Evolutionary conservation across 1,140 invertebrate genomes (phyloP).

Genomic region (Philotrypesis tridentata): DNA sequence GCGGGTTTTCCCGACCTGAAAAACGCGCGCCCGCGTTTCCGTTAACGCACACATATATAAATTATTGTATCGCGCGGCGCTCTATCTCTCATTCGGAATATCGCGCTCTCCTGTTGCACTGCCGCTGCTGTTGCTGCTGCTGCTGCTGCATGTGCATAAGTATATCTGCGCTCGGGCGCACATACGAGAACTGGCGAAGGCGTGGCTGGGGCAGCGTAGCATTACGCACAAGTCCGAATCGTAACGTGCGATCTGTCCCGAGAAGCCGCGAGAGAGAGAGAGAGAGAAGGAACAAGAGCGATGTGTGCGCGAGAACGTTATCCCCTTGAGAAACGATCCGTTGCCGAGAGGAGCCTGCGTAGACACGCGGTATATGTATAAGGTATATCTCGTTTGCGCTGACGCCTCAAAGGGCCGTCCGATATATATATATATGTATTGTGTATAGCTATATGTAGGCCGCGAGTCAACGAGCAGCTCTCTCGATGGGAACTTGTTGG

Average conservation of each 20-base stretch:
- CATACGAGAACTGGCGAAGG: neutral
- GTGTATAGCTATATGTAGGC: too few relatives aligned
- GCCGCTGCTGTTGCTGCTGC: too few relatives aligned
- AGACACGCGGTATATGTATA: too few relatives aligned
- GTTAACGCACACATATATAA: slow-evolving; percentile 31
- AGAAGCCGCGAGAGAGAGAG: neutral
- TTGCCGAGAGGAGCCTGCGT: neutral
- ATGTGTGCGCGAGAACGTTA: neutral
- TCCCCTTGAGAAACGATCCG: neutral
- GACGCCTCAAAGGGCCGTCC: neutral
- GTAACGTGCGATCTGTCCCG: slow-evolving; percentile 21
- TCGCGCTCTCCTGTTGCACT: neutral
- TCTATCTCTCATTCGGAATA: neutral
- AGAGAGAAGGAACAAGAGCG: neutral
- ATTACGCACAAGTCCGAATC: slow-evolving; percentile 22
- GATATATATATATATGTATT: too few relatives aligned
- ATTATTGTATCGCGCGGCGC: slow-evolving; percentile 19
- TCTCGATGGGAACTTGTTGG: too few relatives aligned
- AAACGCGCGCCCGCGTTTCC: slow-evolving; percentile 40
- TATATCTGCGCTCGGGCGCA: neutral
- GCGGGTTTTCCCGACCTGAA: slow-evolving; percentile 47
- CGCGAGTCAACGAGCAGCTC: too few relatives aligned
- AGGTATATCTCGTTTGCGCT: neutral
- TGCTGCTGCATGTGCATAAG: neutral
- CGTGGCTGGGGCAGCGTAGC: slow-evolving; percentile 15